Evolutionary conservation across 2,113 vertebrate species (phyloP).

Genomic region (Cygnus atratus): DNA sequence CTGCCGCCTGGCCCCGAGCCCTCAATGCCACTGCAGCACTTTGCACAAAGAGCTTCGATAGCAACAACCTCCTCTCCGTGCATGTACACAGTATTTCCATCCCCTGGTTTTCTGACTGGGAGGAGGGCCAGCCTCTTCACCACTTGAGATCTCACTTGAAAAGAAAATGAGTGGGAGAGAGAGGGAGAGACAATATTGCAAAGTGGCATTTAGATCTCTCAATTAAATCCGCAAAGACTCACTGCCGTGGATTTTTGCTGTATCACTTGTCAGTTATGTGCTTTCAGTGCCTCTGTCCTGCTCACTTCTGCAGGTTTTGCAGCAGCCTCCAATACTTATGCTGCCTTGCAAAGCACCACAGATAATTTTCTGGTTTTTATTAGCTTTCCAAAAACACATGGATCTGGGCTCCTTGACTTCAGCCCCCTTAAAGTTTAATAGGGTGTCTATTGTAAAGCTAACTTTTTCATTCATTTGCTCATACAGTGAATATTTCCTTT

Average conservation of each 20-base stretch:
- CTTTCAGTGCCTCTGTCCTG: background rate
- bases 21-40: rapidly evolving
- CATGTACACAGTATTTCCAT: background rate
- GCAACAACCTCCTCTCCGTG: background rate
- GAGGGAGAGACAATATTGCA: background rate
- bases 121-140: background rate
- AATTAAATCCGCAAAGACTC: background rate
- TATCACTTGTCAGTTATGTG: constrained; percentile 4
- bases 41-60: background rate
- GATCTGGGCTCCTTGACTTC: constrained; percentile 34
- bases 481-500: constrained; percentile 60
- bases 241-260: constrained; percentile 28
- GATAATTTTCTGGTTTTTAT: constrained; percentile 57
- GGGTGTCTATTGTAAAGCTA: constrained; percentile 47
- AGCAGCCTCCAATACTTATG: background rate
- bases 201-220: constrained; percentile 28
- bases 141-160: background rate
- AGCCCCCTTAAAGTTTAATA: constrained; percentile 54
- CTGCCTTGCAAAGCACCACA: background rate
- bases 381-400: constrained; percentile 44
- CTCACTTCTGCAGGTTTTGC: constrained; percentile 19
- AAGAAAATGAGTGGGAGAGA: constrained; percentile 11
- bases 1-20: rapidly evolving
- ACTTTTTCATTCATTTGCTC: constrained; percentile 53
- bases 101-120: background rate